A percentile compares a stretch with the other conserved stretches of the same genome.
These are phyloP conservation scores for Amblyopsis hoosieri DNA, from an alignment of 2,797 vertebrate species.

Conservation along the genomic window DNA sequence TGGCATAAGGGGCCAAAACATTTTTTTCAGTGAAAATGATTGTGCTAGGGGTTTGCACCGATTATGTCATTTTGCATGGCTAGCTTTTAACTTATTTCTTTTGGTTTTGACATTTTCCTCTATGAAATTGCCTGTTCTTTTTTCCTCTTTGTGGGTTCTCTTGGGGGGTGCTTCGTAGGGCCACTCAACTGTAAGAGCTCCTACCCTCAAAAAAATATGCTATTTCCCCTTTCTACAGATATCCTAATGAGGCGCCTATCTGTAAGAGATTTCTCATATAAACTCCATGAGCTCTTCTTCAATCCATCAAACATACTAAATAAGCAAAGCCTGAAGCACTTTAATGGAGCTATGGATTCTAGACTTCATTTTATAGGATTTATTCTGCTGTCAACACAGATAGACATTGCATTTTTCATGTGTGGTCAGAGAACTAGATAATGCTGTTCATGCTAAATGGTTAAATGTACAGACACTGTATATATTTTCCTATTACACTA, in stretches of 20 bases:
- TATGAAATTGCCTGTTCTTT: background rate
- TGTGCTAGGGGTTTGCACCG: constrained; percentile 35
- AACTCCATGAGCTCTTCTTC: constrained; percentile 2
- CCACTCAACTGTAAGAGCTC: background rate
- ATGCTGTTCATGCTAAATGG: constrained; percentile 68
- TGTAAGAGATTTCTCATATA: too few species aligned
- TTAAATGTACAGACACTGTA: constrained; percentile 92
- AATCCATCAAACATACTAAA: constrained; percentile 17
- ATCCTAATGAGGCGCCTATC: too few species aligned
- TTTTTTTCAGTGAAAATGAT: constrained; percentile 39
- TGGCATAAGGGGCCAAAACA: constrained; percentile 42
- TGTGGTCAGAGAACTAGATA: constrained; percentile 55
- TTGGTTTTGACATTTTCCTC: constrained; percentile 9
- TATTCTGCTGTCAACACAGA: constrained; percentile 37
- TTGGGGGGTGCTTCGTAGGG: background rate
- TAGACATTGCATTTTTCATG: constrained; percentile 49
- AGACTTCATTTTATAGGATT: constrained; percentile 30
- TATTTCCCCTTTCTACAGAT: background rate
- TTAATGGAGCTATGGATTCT: constrained; percentile 54
- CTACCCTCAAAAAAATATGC: constrained; percentile 1
- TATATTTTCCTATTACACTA: constrained; percentile 87
- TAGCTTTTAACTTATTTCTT: constrained; percentile 24
- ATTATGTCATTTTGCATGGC: constrained; percentile 20
- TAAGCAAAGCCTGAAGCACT: constrained; percentile 64
- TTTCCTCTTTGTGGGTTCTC: constrained; percentile 19